These are phyloP conservation scores for Erynnis tages DNA, from an alignment of 2,888 invertebrate genomes.

Conservation along the genomic window DNA sequence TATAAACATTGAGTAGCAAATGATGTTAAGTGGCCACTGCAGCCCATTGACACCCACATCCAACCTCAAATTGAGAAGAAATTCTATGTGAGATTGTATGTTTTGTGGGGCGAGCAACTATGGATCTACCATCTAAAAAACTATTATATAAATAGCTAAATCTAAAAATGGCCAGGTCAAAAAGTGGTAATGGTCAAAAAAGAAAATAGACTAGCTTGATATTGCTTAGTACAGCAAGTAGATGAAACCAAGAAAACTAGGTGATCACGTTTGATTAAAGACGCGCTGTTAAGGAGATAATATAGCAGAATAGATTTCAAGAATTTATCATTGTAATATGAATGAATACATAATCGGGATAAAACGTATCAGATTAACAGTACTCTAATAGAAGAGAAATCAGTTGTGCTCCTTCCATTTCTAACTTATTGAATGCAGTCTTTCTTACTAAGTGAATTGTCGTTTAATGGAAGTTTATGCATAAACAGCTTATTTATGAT, in stretches of 20 bases:
- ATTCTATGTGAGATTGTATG: too few relatives aligned
- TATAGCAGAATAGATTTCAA: conserved; percentile 11
- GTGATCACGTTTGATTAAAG: conserved; percentile 11
- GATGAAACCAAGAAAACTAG: background rate
- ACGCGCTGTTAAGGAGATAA: conserved; percentile 4
- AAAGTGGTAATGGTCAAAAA: background rate
- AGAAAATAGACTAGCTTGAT: background rate
- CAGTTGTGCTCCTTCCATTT: conserved; percentile 13
- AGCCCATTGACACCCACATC: too few relatives aligned
- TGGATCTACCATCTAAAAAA: too few relatives aligned
- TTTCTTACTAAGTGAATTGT: background rate
- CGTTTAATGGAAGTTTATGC: too few relatives aligned
- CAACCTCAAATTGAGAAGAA: too few relatives aligned
- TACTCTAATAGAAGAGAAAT: conserved; percentile 20
- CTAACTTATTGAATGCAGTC: background rate
- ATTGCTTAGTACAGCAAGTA: background rate
- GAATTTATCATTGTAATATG: conserved; percentile 21
- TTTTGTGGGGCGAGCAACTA: too few relatives aligned
- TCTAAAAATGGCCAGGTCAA: too few relatives aligned
- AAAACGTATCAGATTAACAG: conserved; percentile 16
- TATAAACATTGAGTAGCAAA: too few relatives aligned
- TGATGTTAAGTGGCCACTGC: too few relatives aligned
- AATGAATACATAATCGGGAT: conserved; percentile 22
- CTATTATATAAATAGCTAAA: too few relatives aligned
- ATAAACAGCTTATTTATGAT: too few relatives aligned